Evolutionary conservation across 1,140 invertebrate species (phyloP).

Genomic region (Cryptotermes secundus): DNA sequence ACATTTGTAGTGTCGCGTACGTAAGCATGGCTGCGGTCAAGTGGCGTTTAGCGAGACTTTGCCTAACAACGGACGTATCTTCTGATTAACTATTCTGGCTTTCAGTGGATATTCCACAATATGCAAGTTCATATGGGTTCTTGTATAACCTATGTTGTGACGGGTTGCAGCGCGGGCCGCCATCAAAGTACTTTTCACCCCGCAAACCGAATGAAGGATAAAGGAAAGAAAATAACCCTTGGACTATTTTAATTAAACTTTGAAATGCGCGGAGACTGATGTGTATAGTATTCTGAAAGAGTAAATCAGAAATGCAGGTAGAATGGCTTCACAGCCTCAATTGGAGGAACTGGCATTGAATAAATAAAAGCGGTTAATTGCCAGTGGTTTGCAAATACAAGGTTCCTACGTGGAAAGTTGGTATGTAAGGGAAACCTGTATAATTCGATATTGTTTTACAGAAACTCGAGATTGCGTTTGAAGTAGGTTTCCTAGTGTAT

Average conservation of each 20-base stretch:
- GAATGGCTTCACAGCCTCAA: not conserved
- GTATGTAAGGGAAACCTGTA: not conserved
- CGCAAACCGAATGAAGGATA: too few species aligned
- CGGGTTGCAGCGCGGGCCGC: too few species aligned
- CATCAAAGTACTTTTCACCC: too few species aligned
- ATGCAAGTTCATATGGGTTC: too few species aligned
- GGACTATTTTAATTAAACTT: slow-evolving; percentile 1
- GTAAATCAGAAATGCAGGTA: not conserved
- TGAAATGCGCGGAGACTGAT: not conserved
- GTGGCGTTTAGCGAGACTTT: too few species aligned
- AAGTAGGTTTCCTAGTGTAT: not conserved
- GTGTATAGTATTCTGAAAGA: not conserved
- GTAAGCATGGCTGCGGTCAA: too few species aligned
- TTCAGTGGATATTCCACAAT: too few species aligned
- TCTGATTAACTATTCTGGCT: too few species aligned
- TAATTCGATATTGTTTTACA: not conserved
- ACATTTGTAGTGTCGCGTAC: too few species aligned
- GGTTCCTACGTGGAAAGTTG: not conserved
- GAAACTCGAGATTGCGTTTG: not conserved
- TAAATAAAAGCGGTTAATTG: slow-evolving; percentile 6
- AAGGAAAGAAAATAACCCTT: not conserved
- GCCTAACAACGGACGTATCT: too few species aligned
- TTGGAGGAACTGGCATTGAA: not conserved
- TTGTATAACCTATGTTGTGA: too few species aligned
- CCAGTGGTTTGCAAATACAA: not conserved